Base-by-base conservation (phyloP, 92 coral and sea anemone genomes). In the Epizoanthus illoricatus region DNA sequence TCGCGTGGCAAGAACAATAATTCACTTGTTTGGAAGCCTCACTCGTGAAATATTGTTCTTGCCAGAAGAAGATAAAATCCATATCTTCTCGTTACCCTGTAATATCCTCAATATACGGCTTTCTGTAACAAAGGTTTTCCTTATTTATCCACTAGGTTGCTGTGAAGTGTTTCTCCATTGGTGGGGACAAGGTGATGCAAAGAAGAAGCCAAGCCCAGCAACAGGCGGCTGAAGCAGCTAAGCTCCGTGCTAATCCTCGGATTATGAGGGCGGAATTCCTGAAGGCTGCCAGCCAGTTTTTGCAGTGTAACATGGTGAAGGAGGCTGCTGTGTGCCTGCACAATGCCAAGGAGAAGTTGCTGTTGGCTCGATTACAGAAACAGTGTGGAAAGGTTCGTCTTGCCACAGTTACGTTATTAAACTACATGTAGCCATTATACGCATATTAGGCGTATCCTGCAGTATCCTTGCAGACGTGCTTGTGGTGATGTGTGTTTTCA, bases 311-410 rank as follows among this genome's bases (percentile, higher is more conserved):
- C 79, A 94, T 94, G 98, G 79, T 81, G 71, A 79, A 80, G 12
- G 93, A 94, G 68, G 97, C 94, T 11, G 97, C 85, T 4, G 92
- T 88, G 54, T 94, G 97, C 59, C 84, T 94, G 86, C 73, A 83
- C 74, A 90, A 92, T 69, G 97, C 94, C 7, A 86, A 91, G 52
- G 98, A 92, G 79, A 86, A 90, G 24, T 62, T 90, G 83, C 89
- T 94, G 24, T 80, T 94, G 67, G 98, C 93, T 19, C 75, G 78
- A 52, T 88, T 94, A 58, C 85, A 92, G 69, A 86, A 74, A 61
- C 92, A 89, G 68, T 76, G 91, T 70, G 90, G 90, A 74, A 85
- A 85, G 90, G 98, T 94, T 80, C 61, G 90, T 60, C 12, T 21
- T 15, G 42, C 19, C 8, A 15, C 17, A 42, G 42, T n/a, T 60